Evolutionary conservation across 1,140 invertebrate genomes (phyloP).

Genomic region (Calliopsis andreniformis): DNA sequence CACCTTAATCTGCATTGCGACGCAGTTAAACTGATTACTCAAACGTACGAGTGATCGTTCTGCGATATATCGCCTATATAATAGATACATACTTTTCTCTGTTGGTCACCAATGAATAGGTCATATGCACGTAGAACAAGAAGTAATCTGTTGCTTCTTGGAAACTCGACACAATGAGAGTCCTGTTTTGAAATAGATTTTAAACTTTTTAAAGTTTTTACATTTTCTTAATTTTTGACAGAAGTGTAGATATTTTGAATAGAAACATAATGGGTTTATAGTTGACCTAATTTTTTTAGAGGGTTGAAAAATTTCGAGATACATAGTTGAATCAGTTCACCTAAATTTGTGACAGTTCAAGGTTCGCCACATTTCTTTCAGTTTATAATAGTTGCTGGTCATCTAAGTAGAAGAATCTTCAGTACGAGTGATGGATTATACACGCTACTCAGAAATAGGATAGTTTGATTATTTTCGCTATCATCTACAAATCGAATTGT

Average conservation of each 20-base stretch:
- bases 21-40: slow-evolving; percentile 64
- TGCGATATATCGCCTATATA: not conserved
- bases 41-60: slow-evolving; percentile 20
- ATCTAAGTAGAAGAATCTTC: not conserved
- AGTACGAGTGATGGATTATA: not conserved
- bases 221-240: too few species aligned
- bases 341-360: not conserved
- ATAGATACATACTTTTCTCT: not conserved
- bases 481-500: not conserved
- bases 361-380: not conserved
- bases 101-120: not conserved
- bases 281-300: too few species aligned
- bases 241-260: too few species aligned
- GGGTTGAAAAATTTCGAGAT: too few species aligned
- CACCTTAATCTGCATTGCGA: slow-evolving; percentile 60
- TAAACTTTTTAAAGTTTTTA: too few species aligned
- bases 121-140: not conserved
- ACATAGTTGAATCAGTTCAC: too few species aligned
- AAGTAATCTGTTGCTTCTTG: not conserved
- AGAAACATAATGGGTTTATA: too few species aligned
- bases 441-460: not conserved
- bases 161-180: too few species aligned
- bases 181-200: too few species aligned
- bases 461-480: not conserved
- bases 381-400: not conserved